These are phyloP conservation scores for Keiferia lycopersicella DNA, from an alignment of 2,888 invertebrate species.

Conservation along the genomic window DNA sequence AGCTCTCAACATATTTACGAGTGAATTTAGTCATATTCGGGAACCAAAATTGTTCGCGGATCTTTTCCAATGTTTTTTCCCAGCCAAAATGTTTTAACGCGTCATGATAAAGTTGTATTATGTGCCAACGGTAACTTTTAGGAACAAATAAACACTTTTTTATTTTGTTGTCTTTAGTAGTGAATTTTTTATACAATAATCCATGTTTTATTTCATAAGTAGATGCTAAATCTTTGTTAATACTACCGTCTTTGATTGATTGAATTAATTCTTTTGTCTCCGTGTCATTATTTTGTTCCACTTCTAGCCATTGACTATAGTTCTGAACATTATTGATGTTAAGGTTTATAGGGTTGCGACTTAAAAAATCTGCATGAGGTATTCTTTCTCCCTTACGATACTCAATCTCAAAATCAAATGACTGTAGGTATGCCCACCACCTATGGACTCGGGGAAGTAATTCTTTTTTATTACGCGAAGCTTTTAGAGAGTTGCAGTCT, in stretches of 20 bases:
- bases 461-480: constrained; percentile 29
- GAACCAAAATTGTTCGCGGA: constrained; percentile 28
- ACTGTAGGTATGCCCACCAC: constrained; percentile 33
- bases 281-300: constrained; percentile 20
- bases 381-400: constrained; percentile 29
- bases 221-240: constrained; percentile 10
- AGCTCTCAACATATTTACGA: too few relatives aligned
- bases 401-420: constrained; percentile 32
- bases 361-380: constrained; percentile 28
- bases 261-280: constrained; percentile 17
- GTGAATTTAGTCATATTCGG: constrained; percentile 18
- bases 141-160: constrained; percentile 14
- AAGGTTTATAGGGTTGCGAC: constrained; percentile 24
- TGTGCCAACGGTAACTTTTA: constrained; percentile 21
- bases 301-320: constrained; percentile 21
- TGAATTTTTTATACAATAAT: neutral
- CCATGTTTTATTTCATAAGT: constrained; percentile 11
- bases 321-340: constrained; percentile 12
- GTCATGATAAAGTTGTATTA: constrained; percentile 25
- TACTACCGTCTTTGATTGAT: constrained; percentile 19
- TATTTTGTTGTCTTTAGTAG: constrained; percentile 13
- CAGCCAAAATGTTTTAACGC: constrained; percentile 26
- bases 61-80: constrained; percentile 28
- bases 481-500: constrained; percentile 28
- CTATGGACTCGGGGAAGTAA: constrained; percentile 29